Conservation (phyloP, 2,888 invertebrate species). For the Phyto melanocephala region DNA sequence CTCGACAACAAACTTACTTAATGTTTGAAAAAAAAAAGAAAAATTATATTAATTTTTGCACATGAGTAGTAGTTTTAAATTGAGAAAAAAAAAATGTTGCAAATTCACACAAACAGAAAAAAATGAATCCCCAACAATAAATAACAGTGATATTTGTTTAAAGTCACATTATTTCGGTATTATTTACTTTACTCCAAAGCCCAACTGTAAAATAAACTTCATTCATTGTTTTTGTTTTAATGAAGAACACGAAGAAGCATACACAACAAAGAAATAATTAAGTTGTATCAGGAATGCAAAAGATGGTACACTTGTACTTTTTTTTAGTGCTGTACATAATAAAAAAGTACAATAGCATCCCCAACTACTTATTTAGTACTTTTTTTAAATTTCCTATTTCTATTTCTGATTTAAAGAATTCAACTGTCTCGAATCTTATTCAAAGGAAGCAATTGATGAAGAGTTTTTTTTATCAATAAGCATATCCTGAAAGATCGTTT, state of each 20-base stretch:
- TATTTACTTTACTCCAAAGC: background rate
- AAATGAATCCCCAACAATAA: background rate
- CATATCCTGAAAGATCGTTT: no score
- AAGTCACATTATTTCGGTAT: background rate
- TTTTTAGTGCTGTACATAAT: no score
- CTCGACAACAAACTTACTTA: constrained; percentile 56
- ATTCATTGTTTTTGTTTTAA: constrained; percentile 45
- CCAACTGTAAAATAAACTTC: constrained; percentile 58
- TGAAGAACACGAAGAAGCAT: background rate
- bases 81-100: background rate
- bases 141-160: background rate
- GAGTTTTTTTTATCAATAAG: no score
- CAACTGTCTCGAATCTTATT: no score
- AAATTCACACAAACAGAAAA: background rate
- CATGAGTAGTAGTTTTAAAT: constrained; percentile 10
- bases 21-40: background rate
- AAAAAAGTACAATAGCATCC: no score
- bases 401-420: no score
- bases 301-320: no score
- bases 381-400: no score
- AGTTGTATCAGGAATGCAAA: no score
- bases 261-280: background rate
- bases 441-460: no score
- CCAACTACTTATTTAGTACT: no score
- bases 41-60: constrained; percentile 62